Evolutionary conservation across 2,113 vertebrate genomes (phyloP), one percentile per base, ranked within the genome.

Genomic region (Eclectus roratus): DNA sequence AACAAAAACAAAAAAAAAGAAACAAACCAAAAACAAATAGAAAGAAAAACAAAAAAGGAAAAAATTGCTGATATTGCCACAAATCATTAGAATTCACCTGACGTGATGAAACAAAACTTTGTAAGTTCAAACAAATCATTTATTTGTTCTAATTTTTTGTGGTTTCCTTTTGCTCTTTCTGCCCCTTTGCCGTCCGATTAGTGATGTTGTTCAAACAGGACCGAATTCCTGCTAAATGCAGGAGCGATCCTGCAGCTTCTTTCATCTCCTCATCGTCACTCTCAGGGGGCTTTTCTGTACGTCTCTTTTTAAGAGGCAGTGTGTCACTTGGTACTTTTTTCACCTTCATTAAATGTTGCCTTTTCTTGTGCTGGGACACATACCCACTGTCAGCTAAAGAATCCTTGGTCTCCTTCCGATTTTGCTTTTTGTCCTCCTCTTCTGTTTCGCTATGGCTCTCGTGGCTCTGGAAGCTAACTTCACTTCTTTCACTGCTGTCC

Each of bases 81-180:
- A 99, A 99, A 99, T 99, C 99, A 99, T 99, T 99, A 99, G 98
- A 99, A 99, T 99, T 99, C 99, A 99, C 99, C 99, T 99, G 99
- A 99, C 99, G 99, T 99, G 99, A 98, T 99, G 98, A 99, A 99
- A 99, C 97, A 97, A 99, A 99, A 99, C 97, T 96, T 97, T 97
- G 85, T 98, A 98, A 98, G 98, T 99, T 99, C 99, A 98, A 97
- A 99, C 97, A 98, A 99, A 99, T 99, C 98, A 97, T 98, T 98
- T 98, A 98, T 98, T 98, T 98, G 98, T 98, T 97, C 98, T 98
- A 99, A 98, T 99, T 99, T 98, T 99, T 99, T 94, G 99, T 98
- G 97, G 98, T 97, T 97, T 98, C 98, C 97, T 99, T 99, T 98
- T 99, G 99, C 98, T 99, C 99, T 98, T 99, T 99, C 98, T 99